These are phyloP conservation scores for Betta splendens DNA, from an alignment of 2,797 vertebrate genomes.

Conservation along the genomic window DNA sequence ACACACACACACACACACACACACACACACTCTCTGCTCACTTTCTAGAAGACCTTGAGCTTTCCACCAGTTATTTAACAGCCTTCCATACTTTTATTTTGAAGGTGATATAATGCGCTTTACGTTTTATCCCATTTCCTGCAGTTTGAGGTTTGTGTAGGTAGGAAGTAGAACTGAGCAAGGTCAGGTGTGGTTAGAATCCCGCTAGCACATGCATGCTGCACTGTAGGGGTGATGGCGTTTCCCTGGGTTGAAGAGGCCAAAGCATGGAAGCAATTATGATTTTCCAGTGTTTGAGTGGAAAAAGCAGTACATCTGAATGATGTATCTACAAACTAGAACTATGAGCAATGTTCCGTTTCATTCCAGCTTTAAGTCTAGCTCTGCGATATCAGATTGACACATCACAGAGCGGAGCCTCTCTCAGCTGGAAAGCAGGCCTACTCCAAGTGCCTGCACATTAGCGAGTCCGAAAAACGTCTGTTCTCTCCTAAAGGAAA, in stretches of 20 bases:
- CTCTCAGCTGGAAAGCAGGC: conserved; percentile 38
- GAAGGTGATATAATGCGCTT: conserved; percentile 10
- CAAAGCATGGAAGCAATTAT: conserved; percentile 43
- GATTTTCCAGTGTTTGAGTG: conserved; percentile 30
- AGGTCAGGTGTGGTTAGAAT: conserved; percentile 37
- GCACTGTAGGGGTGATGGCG: conserved; percentile 21
- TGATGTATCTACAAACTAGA: conserved; percentile 19
- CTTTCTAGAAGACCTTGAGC: no score
- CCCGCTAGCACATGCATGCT: conserved; percentile 36
- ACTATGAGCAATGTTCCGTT: conserved; percentile 39
- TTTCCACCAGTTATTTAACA: no score
- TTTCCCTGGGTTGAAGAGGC: conserved; percentile 18
- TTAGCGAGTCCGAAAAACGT: conserved; percentile 37
- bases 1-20: conserved; percentile 25
- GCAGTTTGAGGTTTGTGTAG: conserved; percentile 43
- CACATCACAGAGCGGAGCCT: conserved; percentile 24
- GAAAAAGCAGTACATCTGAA: conserved; percentile 34
- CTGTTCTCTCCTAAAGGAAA: conserved; percentile 36
- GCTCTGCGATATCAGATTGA: conserved; percentile 38
- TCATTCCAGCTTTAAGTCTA: conserved; percentile 15
- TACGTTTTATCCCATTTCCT: conserved; percentile 17
- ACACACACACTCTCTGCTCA: conserved; percentile 32
- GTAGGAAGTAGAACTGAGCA: conserved; percentile 45
- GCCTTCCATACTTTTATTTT: no score
- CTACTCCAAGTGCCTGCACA: conserved; percentile 50